Percentiles rank a stretch among this genome's conserved stretches.
Evolutionary conservation across 2,113 vertebrate genomes (phyloP).

Genomic region (Equus przewalskii): DNA sequence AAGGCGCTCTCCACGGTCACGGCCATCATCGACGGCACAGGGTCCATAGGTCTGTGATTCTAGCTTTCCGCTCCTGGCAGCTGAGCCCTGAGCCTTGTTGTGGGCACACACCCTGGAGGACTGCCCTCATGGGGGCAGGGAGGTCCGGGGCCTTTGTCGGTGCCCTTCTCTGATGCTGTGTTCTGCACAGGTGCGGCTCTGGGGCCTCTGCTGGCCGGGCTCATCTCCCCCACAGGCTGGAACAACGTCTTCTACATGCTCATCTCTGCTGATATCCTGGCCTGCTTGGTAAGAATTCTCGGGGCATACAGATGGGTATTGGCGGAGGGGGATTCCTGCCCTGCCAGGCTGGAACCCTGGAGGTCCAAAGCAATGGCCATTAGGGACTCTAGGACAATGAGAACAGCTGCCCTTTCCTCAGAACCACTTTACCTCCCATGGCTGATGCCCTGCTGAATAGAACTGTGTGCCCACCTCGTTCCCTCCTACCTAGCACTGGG

Average conservation of each 20-base stretch:
- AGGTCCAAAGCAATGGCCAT: neutral
- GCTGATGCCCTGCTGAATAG: neutral
- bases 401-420: neutral
- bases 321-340: neutral
- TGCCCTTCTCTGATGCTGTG: fast-evolving
- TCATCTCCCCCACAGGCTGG: slow-evolving; percentile 96
- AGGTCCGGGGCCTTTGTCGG: neutral
- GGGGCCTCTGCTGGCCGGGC: slow-evolving; percentile 94
- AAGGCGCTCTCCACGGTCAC: slow-evolving; percentile 97
- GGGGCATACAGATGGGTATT: fast-evolving
- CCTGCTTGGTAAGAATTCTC: slow-evolving; percentile 92
- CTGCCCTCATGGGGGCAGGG: neutral
- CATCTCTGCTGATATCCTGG: slow-evolving; percentile 93
- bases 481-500: neutral
- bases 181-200: slow-evolving; percentile 92
- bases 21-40: slow-evolving; percentile 97
- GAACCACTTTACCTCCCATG: neutral
- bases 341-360: neutral
- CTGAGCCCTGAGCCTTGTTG: neutral
- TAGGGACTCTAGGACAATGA: neutral
- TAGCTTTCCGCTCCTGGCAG: neutral
- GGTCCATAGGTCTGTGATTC: slow-evolving; percentile 93
- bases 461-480: neutral
- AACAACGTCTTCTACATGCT: slow-evolving; percentile 99
- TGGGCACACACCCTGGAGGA: neutral